Evolutionary conservation across 1,140 invertebrate species (phyloP).

Genomic region (Eupristina koningsbergeri): DNA sequence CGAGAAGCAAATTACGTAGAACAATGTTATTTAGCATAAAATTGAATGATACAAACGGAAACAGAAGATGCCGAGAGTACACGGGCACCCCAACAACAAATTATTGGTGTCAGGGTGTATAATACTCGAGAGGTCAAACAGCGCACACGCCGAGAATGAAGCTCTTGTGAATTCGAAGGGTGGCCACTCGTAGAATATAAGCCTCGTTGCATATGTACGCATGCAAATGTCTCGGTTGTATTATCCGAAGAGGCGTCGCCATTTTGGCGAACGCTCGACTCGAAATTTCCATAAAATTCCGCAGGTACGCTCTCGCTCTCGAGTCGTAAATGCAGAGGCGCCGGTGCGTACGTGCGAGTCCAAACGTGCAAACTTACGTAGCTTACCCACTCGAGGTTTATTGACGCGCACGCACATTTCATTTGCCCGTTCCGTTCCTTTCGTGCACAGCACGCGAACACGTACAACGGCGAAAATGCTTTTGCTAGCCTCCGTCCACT

Average conservation of each 20-base stretch:
- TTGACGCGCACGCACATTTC: slow-evolving; percentile 40
- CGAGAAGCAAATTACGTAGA: no score
- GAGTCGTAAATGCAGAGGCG: slow-evolving; percentile 26
- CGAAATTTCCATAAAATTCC: slow-evolving; percentile 16
- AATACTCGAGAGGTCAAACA: background rate
- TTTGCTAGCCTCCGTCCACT: no score
- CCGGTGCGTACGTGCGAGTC: background rate
- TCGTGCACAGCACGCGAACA: background rate
- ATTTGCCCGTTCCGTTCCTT: no score
- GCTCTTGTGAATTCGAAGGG: background rate
- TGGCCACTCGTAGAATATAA: background rate
- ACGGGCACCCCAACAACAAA: no score
- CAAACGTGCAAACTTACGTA: no score
- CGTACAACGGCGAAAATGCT: no score
- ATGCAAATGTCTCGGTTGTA: slow-evolving; percentile 30
- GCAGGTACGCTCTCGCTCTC: background rate
- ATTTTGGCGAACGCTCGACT: slow-evolving; percentile 29
- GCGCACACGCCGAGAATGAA: no score
- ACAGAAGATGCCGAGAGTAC: no score
- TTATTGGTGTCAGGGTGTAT: no score
- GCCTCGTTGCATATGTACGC: background rate
- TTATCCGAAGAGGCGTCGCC: background rate
- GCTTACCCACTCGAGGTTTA: slow-evolving; percentile 7
- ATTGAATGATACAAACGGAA: no score
- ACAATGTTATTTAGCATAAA: no score